Evolutionary conservation across 2,797 vertebrate species (phyloP), one percentile per base, ranked within the genome.

Genomic region (Pitangus sulphuratus): DNA sequence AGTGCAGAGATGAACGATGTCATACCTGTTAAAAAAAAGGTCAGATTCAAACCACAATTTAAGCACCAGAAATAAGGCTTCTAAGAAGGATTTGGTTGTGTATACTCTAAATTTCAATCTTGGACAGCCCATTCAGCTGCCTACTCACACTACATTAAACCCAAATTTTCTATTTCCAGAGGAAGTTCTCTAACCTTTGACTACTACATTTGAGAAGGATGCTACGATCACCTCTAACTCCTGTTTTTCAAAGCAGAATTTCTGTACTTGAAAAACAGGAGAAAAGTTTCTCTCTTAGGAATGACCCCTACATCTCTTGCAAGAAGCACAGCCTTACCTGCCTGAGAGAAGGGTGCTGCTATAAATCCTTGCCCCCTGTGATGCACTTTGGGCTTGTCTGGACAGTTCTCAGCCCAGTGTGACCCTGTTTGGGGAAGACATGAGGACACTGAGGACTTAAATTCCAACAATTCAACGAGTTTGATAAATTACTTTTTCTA

Each of bases 21-120:
- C 86, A 72, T 83, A 84, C 64, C 54, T 88, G 53, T 95, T 92
- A 92, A 91, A 95, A 21, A 90, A 87, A 94, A 96, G 71, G 82
- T 91, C 91, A 91, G 26, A 77, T 28, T 83, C 60, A 71, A 94
- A 70, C 15, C 15, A n/a, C 8, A 70, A 35, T 68, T 53, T 48
- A 78, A 60, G 48, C 35, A n/a, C 3, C 28, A 89, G 44, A 85
- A 94, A 87, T 42, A 56, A 64, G 13, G 5, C 11, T 87, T 92
- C 44, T 21, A 77, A 50, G 13, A 40, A 77, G 12, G 69, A 56
- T 60, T 77, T 20, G 61, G 24, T 35, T 84, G 15, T 12, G 31
- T 22, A 7, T 10, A 11, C 30, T 89, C 47, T 31, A 57, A 35
- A 79, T 87, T 65, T 81, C 44, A 33, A 2, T 40, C 53, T 40